Percentiles rank a stretch among this genome's conserved stretches.
Evolutionary conservation across 1,140 invertebrate species (phyloP).

Genomic region (Holcopasites calliopsidis): DNA sequence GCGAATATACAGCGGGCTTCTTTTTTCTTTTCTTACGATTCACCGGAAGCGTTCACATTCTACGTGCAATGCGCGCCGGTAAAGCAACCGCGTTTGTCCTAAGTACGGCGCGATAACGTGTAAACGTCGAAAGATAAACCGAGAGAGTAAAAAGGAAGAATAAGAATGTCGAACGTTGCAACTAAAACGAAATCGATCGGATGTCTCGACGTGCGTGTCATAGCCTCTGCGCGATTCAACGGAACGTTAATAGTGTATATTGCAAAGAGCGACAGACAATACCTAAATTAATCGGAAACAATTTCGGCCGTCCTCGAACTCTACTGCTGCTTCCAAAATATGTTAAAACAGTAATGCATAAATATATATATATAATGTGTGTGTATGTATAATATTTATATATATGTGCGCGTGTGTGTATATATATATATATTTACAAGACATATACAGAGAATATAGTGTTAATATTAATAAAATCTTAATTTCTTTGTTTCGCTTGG

Average conservation of each 20-base stretch:
- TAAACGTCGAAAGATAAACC: constrained; percentile 18
- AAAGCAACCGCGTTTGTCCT: no score
- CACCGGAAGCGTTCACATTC: not conserved
- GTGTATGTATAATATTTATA: constrained; percentile 43
- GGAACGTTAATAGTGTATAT: constrained; percentile 6
- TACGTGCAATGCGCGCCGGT: not conserved
- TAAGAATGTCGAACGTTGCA: not conserved
- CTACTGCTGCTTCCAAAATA: constrained; percentile 24
- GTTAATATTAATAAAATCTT: constrained; percentile 64
- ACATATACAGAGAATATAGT: constrained; percentile 79
- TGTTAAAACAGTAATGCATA: constrained; percentile 44
- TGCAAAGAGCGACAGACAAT: constrained; percentile 7
- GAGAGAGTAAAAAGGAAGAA: not conserved
- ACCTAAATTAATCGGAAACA: constrained; percentile 2
- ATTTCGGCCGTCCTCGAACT: constrained; percentile 8
- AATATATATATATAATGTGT: constrained; percentile 53
- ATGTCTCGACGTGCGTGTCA: not conserved
- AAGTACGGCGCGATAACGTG: constrained; percentile 25
- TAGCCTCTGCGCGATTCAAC: constrained; percentile 3
- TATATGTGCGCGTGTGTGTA: constrained; percentile 62
- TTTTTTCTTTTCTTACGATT: not conserved
- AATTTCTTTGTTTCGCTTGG: constrained; percentile 52
- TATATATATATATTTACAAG: constrained; percentile 80
- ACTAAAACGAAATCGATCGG: not conserved
- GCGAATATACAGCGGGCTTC: not conserved